Base-by-base conservation (phyloP, 2,113 vertebrate genomes). In the Heterotilapia buettikoferi region DNA sequence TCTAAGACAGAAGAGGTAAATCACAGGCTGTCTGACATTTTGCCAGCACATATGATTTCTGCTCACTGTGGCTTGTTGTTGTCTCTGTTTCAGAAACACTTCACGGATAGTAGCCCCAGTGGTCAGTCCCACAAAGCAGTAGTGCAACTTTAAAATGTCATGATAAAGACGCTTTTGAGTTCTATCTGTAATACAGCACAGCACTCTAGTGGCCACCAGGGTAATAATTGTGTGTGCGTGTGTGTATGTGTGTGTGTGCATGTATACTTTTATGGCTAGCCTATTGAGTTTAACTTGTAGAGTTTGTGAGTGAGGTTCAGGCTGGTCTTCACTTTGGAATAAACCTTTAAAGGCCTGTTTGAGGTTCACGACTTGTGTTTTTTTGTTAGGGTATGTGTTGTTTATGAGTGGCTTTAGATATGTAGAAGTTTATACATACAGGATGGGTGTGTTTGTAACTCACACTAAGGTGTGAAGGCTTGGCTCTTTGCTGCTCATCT, bases 201-300 rank as follows among this genome's bases (percentile, higher is more conserved):
- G 97, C 96, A 96, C 96, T 97, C 96, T 97, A 96, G 97, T 97
- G 97, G 96, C 92, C 95, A 96, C 92, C 80, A 73, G 89, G 90
- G 94, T 95, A 96, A 95, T 87, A 71, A 85, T 82, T 93, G 79
- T 80, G 24, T 91, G 6, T 88, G 85, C 14, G 71, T 61, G 47
- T 80, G 40, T 79, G 81, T 89, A 36, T 50, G 59, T 38, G 52
- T 36, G 36, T 89, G 45, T 56, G 79, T 31, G 52, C 11, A 24
- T 76, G 68, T 78, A 11, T 21, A 21, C 29, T 21, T 82, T 45
- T 85, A 54, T 54, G 19, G 21, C 52, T 63, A 43, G 47, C 18
- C 10, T 40, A 76, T 0, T 59, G 21, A 57, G 11, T 50, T 26
- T 19, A 16, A 83, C 21, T 43, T 61, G 2, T 9, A 43, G 14